Percentiles rank a stretch among this genome's conserved stretches.
Conservation (phyloP, 1,140 invertebrate species). For the Goniozus legneri region DNA sequence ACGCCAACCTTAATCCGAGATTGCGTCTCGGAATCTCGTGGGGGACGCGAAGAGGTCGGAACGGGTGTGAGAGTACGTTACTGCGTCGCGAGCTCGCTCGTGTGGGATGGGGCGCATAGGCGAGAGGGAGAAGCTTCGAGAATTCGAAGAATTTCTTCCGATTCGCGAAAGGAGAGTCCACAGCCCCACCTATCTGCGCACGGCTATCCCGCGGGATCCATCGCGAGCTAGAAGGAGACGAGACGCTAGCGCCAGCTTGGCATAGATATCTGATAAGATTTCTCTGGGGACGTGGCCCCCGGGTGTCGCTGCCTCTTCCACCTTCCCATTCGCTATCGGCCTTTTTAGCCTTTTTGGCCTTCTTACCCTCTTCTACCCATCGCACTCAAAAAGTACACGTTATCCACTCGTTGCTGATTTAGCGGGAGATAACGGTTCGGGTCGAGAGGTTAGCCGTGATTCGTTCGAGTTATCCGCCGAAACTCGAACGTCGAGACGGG, state of each 20-base stretch:
- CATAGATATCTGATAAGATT: slow-evolving; percentile 32
- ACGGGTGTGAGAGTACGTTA: background rate
- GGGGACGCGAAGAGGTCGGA: background rate
- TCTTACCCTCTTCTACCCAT: no score
- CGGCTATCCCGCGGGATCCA: slow-evolving; percentile 7
- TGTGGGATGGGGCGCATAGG: background rate
- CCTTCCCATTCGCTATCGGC: background rate
- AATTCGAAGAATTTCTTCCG: slow-evolving; percentile 14
- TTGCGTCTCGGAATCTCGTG: slow-evolving; percentile 14
- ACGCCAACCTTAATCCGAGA: slow-evolving; percentile 23
- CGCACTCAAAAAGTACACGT: no score
- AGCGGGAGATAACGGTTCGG: no score
- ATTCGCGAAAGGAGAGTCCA: slow-evolving; percentile 10
- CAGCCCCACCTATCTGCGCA: background rate
- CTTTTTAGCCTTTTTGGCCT: background rate
- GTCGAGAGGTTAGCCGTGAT: no score
- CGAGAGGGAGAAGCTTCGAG: background rate
- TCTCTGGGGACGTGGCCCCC: slow-evolving; percentile 22
- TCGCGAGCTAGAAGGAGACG: slow-evolving; percentile 7
- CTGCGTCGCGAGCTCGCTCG: no score
- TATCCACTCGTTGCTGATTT: no score
- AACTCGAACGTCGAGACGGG: no score
- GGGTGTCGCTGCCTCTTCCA: slow-evolving; percentile 5
- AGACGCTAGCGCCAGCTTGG: slow-evolving; percentile 17
- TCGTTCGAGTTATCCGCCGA: no score